A percentile compares a stretch with the other conserved stretches of the same genome.
phyloP scores from a whole-genome alignment of 2,113 vertebrate genomes.

The Semicossyphus pulcher region DNA sequence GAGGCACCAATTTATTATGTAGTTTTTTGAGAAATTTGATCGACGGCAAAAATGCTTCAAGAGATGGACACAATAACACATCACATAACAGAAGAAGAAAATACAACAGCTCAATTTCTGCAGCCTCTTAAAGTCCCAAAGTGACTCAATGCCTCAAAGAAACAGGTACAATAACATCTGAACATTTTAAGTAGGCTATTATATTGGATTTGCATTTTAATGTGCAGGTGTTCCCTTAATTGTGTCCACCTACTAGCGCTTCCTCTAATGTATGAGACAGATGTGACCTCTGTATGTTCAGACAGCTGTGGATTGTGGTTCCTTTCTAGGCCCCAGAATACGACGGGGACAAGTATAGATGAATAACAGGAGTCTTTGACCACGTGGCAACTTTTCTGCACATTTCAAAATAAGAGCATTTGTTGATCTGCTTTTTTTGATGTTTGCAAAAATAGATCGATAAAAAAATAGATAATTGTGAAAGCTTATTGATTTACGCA shows the following conservation, averaged over 20 bases:
- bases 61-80: slow-evolving; percentile 4
- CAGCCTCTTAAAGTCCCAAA: slow-evolving; percentile 25
- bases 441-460: no score
- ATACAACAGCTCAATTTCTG: slow-evolving; percentile 8
- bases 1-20: not conserved
- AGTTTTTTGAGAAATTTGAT: slow-evolving; percentile 15
- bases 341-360: no score
- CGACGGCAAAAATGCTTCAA: slow-evolving; percentile 12
- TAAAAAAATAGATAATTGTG: no score
- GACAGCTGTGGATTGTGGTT: slow-evolving; percentile 5
- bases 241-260: not conserved
- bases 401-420: no score
- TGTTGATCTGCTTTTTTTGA: no score
- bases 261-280: not conserved
- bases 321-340: no score
- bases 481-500: no score
- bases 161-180: slow-evolving; percentile 1
- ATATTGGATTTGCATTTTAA: slow-evolving; percentile 9
- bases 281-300: slow-evolving; percentile 7
- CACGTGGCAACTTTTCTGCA: no score
- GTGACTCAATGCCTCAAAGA: not conserved
- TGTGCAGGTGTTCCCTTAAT: not conserved
- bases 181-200: not conserved
- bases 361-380: no score
- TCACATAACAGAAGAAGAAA: slow-evolving; percentile 17